phyloP scores from a whole-genome alignment of 2,797 vertebrate species.

The Harpia harpyja region DNA sequence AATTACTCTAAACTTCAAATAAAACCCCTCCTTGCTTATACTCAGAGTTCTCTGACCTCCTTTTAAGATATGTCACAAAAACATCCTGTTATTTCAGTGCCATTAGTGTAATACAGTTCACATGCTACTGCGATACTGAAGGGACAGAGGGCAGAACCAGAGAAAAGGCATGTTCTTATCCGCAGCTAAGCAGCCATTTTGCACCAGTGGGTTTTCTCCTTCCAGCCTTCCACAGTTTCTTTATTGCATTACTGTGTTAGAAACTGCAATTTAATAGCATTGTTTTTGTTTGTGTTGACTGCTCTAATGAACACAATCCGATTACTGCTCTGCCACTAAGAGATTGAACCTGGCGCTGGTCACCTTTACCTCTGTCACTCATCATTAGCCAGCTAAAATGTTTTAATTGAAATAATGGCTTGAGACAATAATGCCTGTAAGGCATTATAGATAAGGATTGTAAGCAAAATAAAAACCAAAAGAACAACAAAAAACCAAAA shows the following conservation, averaged over 20 bases:
- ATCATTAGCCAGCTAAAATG: conserved; percentile 17
- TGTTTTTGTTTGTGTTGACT: conserved; percentile 41
- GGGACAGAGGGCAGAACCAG: neutral
- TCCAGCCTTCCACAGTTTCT: neutral
- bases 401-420: conserved; percentile 44
- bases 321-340: conserved; percentile 58
- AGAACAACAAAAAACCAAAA: neutral
- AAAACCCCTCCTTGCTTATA: neutral
- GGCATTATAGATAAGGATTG: neutral
- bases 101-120: neutral
- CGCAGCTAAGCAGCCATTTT: conserved; percentile 3
- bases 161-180: neutral
- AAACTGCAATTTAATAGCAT: conserved; percentile 49
- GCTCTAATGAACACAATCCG: conserved; percentile 60
- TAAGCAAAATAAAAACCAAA: neutral
- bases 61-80: neutral
- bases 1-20: neutral
- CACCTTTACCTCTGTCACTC: conserved; percentile 50
- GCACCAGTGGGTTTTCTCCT: conserved; percentile 28
- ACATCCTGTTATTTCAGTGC: neutral
- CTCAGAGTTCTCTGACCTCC: neutral
- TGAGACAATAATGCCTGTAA: neutral
- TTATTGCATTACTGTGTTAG: conserved; percentile 62
- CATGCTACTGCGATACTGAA: neutral
- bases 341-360: conserved; percentile 57